Conservation (phyloP, 2,113 vertebrate genomes). For the Guaruba guarouba region DNA sequence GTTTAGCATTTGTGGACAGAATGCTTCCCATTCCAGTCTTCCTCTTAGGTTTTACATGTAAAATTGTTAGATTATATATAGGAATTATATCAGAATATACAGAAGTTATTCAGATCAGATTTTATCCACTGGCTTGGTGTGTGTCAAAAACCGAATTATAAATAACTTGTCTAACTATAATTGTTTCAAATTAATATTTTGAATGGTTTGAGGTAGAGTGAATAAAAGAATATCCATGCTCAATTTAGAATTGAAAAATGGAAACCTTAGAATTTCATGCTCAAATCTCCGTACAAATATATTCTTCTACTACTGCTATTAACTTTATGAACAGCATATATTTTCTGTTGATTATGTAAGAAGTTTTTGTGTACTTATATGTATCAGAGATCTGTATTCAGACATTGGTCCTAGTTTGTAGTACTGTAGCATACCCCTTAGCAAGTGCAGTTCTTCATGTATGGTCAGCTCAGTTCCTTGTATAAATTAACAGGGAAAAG, state of each 20-base stretch:
- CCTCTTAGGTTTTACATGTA: not conserved
- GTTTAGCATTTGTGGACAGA: not conserved
- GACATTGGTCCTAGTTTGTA: not conserved
- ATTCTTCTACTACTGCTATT: not conserved
- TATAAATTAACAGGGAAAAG: not conserved
- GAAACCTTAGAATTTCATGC: not conserved
- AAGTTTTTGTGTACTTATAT: not conserved
- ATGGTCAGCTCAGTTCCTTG: not conserved
- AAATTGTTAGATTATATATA: not conserved
- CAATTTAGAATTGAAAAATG: not conserved
- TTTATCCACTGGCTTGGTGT: not conserved
- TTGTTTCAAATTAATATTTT: not conserved
- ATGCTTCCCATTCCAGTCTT: not conserved
- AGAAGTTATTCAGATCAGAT: not conserved
- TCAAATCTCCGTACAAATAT: not conserved
- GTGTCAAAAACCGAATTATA: not conserved
- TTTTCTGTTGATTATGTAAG: not conserved
- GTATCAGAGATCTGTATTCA: not conserved
- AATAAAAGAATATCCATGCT: not conserved
- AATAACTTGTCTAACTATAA: accelerated
- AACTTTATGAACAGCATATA: not conserved
- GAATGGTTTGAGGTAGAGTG: not conserved
- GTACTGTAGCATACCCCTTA: not conserved
- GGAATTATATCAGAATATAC: not conserved
- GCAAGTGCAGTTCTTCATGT: not conserved